Conservation (phyloP, 2,888 invertebrate genomes). For the Charanyca ferruginea region DNA sequence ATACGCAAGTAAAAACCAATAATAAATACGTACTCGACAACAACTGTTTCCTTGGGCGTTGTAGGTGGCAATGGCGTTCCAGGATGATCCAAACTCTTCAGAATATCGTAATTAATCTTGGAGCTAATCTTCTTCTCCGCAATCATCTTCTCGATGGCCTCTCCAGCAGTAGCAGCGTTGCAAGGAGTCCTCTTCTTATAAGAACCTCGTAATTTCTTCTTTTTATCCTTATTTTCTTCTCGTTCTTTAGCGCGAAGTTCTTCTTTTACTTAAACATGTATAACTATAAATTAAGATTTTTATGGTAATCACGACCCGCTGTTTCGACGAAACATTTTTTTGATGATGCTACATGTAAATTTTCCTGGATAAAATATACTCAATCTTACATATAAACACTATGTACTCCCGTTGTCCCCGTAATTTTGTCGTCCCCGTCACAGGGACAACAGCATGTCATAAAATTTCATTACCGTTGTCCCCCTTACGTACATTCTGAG, state of each 20-base stretch:
- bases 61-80: slow-evolving; percentile 72
- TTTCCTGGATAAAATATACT: not conserved
- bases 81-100: slow-evolving; percentile 94
- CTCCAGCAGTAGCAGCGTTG: slow-evolving; percentile 94
- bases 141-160: slow-evolving; percentile 99
- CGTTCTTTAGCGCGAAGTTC: slow-evolving; percentile 95
- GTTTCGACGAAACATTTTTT: not conserved
- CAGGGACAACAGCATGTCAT: too few species aligned
- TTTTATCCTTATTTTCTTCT: slow-evolving; percentile 97
- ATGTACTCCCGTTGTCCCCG: too few species aligned
- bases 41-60: slow-evolving; percentile 59
- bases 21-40: slow-evolving; percentile 63
- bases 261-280: slow-evolving; percentile 93
- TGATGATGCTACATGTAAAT: not conserved
- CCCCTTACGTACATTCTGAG: too few species aligned
- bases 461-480: too few species aligned
- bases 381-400: not conserved
- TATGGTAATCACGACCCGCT: slow-evolving; percentile 9
- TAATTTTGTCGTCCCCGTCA: too few species aligned
- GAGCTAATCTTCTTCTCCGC: slow-evolving; percentile 98
- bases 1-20: too few species aligned
- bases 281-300: slow-evolving; percentile 50
- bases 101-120: slow-evolving; percentile 99
- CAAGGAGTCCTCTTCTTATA: slow-evolving; percentile 92
- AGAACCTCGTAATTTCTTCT: slow-evolving; percentile 93